Conservation (phyloP, 2,797 vertebrate genomes). For the Lagocephalus sceleratus region DNA sequence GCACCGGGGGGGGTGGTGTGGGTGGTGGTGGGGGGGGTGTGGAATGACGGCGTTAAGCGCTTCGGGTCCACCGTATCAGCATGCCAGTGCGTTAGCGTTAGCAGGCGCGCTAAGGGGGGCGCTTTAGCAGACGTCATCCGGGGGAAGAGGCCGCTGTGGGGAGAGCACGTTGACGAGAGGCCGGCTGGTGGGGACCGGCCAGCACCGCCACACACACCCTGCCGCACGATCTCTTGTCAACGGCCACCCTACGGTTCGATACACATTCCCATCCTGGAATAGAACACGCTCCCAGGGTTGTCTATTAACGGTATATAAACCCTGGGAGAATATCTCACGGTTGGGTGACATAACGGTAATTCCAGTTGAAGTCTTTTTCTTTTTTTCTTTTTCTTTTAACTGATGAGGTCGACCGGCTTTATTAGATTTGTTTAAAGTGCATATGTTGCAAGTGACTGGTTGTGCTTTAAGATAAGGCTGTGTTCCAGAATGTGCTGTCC, state of each 20-base stretch:
- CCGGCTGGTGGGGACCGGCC: conserved; percentile 27
- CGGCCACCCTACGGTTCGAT: too few relatives aligned
- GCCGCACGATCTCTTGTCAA: not conserved
- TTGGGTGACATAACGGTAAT: not conserved
- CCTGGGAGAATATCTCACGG: conserved; percentile 32
- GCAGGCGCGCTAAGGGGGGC: conserved; percentile 30
- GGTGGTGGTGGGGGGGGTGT: too few relatives aligned
- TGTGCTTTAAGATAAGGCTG: conserved; percentile 33
- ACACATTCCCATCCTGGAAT: not conserved
- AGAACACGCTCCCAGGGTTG: not conserved
- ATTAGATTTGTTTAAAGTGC: conserved; percentile 11
- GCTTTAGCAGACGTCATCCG: conserved; percentile 67
- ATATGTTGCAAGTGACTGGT: conserved; percentile 25
- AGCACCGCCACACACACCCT: conserved; percentile 17
- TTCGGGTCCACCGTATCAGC: not conserved
- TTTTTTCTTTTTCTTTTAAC: too few relatives aligned
- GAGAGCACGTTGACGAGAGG: conserved; percentile 51
- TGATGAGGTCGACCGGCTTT: too few relatives aligned
- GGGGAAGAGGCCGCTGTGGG: conserved; percentile 61
- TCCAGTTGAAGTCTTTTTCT: not conserved
- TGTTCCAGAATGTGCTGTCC: conserved; percentile 46
- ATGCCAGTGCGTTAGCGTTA: conserved; percentile 5
- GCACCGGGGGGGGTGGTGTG: too few relatives aligned
- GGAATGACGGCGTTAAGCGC: not conserved
- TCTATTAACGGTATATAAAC: not conserved